phyloP scores from a whole-genome alignment of 2,113 vertebrate genomes.

The Xyliphius kryptos region DNA sequence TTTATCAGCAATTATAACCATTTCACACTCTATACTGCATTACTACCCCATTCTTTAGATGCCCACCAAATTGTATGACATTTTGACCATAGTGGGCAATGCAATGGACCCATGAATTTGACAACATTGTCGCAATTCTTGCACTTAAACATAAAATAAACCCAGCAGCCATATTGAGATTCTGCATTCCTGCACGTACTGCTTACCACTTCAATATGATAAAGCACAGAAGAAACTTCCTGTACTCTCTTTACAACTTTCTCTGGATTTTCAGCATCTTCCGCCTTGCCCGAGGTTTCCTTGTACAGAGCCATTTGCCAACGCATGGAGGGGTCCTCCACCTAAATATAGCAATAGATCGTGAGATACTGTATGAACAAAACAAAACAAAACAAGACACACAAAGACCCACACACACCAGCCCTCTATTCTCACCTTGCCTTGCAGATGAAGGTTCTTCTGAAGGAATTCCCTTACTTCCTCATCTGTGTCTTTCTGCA shows the following conservation, averaged over 20 bases:
- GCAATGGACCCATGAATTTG: too few relatives aligned
- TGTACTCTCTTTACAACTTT: too few relatives aligned
- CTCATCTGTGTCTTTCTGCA: conserved; percentile 92
- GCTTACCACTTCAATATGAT: conserved; percentile 82
- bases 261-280: conserved; percentile 80
- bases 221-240: conserved; percentile 86
- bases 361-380: conserved; percentile 75
- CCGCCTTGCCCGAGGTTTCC: conserved; percentile 80
- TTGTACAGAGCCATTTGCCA: too few relatives aligned
- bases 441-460: conserved; percentile 86
- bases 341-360: conserved; percentile 91
- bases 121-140: too few relatives aligned
- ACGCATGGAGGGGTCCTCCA: too few relatives aligned
- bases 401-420: background rate
- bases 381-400: background rate
- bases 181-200: background rate
- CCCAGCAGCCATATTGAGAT: too few relatives aligned
- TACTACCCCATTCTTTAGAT: too few relatives aligned
- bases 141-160: too few relatives aligned
- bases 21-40: too few relatives aligned
- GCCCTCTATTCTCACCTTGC: conserved; percentile 76
- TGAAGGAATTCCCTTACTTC: conserved; percentile 87
- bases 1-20: too few relatives aligned
- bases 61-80: too few relatives aligned
- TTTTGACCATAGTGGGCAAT: too few relatives aligned